Percentiles rank a stretch among this genome's conserved stretches.
These are phyloP conservation scores for Lamprotornis superbus DNA, from an alignment of 2,113 vertebrate species.

Conservation along the genomic window DNA sequence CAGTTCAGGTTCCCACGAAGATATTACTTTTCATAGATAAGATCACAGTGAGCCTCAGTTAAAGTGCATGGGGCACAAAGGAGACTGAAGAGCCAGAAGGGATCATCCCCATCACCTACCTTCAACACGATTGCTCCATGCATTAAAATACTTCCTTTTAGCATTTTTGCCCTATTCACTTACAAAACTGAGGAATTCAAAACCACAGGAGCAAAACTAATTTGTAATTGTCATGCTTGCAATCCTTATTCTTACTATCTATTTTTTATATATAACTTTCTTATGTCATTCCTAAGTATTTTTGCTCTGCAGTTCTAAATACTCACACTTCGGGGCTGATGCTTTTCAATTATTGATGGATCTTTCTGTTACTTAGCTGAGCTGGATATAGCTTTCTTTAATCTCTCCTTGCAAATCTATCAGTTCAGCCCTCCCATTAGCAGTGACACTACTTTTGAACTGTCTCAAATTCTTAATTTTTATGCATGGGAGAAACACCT, in stretches of 20 bases:
- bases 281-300: neutral
- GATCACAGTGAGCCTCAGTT: neutral
- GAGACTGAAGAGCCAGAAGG: neutral
- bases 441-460: neutral
- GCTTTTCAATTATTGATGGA: neutral
- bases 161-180: neutral
- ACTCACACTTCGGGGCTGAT: neutral
- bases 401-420: neutral
- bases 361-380: neutral
- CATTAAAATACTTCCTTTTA: neutral
- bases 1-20: neutral
- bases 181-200: neutral
- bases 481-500: neutral
- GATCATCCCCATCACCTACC: neutral
- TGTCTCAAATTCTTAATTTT: neutral
- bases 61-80: neutral
- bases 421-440: neutral
- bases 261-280: neutral
- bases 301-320: neutral
- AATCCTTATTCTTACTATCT: neutral
- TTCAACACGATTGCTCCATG: neutral
- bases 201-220: neutral
- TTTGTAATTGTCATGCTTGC: neutral
- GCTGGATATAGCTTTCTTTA: neutral
- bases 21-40: neutral